phyloP scores from a whole-genome alignment of 1,140 invertebrate genomes.

The Hyposmocoma kahamanoa region DNA sequence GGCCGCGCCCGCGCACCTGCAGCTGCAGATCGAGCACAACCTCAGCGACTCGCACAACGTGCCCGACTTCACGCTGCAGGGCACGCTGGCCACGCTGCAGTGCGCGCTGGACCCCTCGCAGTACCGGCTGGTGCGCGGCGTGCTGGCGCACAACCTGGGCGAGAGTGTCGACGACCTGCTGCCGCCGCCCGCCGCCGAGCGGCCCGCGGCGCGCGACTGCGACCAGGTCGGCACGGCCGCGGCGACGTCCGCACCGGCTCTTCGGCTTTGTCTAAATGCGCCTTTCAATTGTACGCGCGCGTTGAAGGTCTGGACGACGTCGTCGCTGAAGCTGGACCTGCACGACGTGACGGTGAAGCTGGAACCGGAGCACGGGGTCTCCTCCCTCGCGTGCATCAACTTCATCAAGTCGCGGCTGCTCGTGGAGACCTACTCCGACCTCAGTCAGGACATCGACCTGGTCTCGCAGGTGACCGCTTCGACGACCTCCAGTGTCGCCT shows the following conservation, averaged over 20 bases:
- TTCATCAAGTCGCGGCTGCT: conserved; percentile 93
- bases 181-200: conserved; percentile 29
- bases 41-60: conserved; percentile 37
- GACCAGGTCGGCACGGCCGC: conserved; percentile 1
- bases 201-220: conserved; percentile 11
- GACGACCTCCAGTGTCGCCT: neutral
- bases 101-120: conserved; percentile 88
- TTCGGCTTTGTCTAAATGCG: neutral
- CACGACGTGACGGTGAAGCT: conserved; percentile 90
- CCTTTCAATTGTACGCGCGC: neutral
- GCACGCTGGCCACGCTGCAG: conserved; percentile 89
- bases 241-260: neutral
- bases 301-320: conserved; percentile 80
- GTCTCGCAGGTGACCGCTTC: conserved; percentile 83
- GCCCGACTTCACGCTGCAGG: conserved; percentile 76
- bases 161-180: conserved; percentile 87
- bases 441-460: conserved; percentile 93
- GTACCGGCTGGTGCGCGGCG: conserved; percentile 90
- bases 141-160: conserved; percentile 94
- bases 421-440: conserved; percentile 89
- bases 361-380: conserved; percentile 73
- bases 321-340: conserved; percentile 88
- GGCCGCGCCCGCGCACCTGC: conserved; percentile 35
- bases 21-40: conserved; percentile 40
- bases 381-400: conserved; percentile 89